These are phyloP conservation scores for Porites lobata DNA, from an alignment of 92 coral and sea anemone genomes.

Conservation along the genomic window DNA sequence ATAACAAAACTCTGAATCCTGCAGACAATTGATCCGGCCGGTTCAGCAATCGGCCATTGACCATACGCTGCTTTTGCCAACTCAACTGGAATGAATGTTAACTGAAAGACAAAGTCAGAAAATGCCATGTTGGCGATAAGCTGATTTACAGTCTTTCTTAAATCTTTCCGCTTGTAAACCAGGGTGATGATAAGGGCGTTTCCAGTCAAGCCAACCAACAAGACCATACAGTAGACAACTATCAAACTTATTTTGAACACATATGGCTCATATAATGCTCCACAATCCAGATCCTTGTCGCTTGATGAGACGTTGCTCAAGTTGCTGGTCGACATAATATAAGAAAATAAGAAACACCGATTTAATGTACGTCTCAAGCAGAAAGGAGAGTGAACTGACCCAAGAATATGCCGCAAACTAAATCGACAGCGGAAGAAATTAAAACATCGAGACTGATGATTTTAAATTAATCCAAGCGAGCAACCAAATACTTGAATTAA, in stretches of 20 bases:
- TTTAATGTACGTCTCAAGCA: too few relatives aligned
- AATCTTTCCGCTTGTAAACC: background rate
- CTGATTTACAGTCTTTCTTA: background rate
- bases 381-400: too few relatives aligned
- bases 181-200: background rate
- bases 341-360: too few relatives aligned
- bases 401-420: too few relatives aligned
- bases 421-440: too few relatives aligned
- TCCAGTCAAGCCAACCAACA: background rate
- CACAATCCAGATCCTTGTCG: background rate
- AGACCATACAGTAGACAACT: too few relatives aligned
- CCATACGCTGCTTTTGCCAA: background rate
- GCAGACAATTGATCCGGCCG: conserved; percentile 31
- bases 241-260: too few relatives aligned
- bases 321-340: background rate
- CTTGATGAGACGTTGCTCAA: background rate
- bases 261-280: too few relatives aligned
- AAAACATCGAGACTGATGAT: too few relatives aligned
- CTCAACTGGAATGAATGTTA: background rate
- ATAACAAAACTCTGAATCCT: conserved; percentile 25
- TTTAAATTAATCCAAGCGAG: too few relatives aligned
- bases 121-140: background rate
- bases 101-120: background rate
- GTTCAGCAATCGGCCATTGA: background rate
- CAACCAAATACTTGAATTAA: too few relatives aligned